Evolutionary conservation across 2,797 vertebrate species (phyloP), one percentile per base, ranked within the genome.

Genomic region (Alcedo atthis): DNA sequence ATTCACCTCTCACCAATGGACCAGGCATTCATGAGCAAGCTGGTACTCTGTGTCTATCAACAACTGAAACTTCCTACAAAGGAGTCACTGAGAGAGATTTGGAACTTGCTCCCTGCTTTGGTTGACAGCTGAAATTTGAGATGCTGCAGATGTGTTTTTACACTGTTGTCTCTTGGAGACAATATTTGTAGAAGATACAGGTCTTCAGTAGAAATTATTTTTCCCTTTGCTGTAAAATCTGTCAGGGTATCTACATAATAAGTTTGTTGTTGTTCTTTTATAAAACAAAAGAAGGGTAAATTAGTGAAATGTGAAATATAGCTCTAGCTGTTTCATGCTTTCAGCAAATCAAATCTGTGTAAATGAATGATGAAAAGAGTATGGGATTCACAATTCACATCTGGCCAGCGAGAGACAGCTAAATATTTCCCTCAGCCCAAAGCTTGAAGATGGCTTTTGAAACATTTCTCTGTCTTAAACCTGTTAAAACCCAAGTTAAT

Each of bases 41-140:
- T 93, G 89, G 92, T 94, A 90, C 73, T 92, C 42, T 3, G 6
- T 82, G 62, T 90, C 94, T 83, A 81, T 95, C 94, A 94, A 75
- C 93, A 92, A 89, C 89, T 66, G 76, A 89, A 83, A 55, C 59
- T 69, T 85, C 87, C 82, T 87, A 95, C 92, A 91, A 92, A 95
- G 75, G 43, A 90, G 37, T 89, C 90, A 82, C 91, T 93, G 91
- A 92, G 69, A 82, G 81, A 85, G 84, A 71, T 89, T 94, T 96
- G 95, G 91, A 96, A 86, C 92, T 90, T 90, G 69, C 73, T 94
- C 81, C 45, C 66, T 82, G 42, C 73, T 87, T 92, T 79, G 59
- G 84, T 83, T 91, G 76, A 69, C 81, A 89, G 95, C 54, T 87
- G 86, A 90, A 92, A 95, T 90, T 40, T 85, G 92, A 95, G 79